Evolutionary conservation across 2,797 vertebrate species (phyloP).

Genomic region (Loriculus beryllinus): DNA sequence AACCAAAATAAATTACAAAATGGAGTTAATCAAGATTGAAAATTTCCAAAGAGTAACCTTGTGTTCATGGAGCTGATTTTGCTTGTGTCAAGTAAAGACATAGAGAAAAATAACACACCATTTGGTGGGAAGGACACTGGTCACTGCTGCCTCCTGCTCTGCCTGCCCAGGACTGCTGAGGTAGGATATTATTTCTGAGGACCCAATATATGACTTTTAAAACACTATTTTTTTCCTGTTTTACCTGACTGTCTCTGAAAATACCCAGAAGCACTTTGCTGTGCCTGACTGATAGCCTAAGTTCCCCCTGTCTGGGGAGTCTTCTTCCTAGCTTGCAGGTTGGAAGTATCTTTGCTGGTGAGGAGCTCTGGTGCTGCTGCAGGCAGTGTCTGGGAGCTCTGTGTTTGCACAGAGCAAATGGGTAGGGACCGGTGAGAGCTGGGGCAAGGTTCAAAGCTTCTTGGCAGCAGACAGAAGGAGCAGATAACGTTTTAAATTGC

Average conservation of each 20-base stretch:
- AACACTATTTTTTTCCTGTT: accelerated
- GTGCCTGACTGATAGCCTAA: background rate
- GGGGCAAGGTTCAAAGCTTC: background rate
- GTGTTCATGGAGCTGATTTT: conserved; percentile 18
- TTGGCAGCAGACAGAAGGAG: background rate
- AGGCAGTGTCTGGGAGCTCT: background rate
- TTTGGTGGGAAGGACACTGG: background rate
- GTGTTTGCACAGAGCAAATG: background rate
- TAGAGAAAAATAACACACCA: background rate
- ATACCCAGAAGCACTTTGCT: background rate
- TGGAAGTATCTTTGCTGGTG: background rate
- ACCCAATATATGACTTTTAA: background rate
- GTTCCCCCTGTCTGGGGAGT: accelerated
- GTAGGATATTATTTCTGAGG: background rate
- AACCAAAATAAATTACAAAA: conserved; percentile 69
- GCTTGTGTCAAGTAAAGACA: conserved; percentile 24
- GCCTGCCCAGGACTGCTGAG: background rate
- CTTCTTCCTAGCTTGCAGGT: background rate
- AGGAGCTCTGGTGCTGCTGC: accelerated
- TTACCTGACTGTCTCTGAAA: background rate
- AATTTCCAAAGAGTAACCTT: conserved; percentile 7
- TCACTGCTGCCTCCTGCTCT: background rate
- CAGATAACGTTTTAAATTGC: background rate
- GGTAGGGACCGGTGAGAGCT: accelerated
- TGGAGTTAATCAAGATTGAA: conserved; percentile 61